Percentiles rank a stretch among this genome's conserved stretches.
Evolutionary conservation across 2,113 vertebrate genomes (phyloP).

Genomic region (Microtus ochrogaster): DNA sequence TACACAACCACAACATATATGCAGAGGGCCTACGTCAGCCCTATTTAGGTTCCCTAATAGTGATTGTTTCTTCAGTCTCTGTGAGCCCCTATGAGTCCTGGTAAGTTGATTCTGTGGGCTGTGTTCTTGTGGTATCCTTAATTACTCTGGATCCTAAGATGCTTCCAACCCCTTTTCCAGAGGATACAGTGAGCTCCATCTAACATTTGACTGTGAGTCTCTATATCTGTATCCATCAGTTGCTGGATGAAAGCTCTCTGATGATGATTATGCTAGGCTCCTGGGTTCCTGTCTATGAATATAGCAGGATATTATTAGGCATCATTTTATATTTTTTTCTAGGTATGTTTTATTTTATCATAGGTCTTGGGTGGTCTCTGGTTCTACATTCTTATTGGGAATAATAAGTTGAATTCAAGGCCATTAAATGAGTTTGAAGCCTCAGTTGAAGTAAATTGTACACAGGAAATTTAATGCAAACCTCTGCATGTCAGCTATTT

Average conservation of each 20-base stretch:
- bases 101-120: background rate
- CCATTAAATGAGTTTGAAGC: background rate
- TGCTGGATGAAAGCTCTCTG: background rate
- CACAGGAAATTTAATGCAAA: background rate
- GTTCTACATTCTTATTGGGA: background rate
- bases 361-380: background rate
- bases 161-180: accelerated
- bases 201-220: background rate
- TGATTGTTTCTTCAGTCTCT: background rate
- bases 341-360: background rate
- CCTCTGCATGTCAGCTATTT: background rate
- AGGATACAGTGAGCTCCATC: background rate
- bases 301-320: background rate
- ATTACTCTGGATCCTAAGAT: background rate
- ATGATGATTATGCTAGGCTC: background rate
- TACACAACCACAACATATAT: background rate
- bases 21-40: background rate
- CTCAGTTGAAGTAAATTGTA: background rate
- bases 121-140: background rate
- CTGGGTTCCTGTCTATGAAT: background rate
- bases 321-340: background rate
- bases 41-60: background rate
- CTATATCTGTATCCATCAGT: background rate
- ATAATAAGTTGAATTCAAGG: background rate
- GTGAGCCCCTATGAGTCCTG: background rate